Conservation (phyloP, 64 coral and sea anemone genomes). For the Montipora cactus region DNA sequence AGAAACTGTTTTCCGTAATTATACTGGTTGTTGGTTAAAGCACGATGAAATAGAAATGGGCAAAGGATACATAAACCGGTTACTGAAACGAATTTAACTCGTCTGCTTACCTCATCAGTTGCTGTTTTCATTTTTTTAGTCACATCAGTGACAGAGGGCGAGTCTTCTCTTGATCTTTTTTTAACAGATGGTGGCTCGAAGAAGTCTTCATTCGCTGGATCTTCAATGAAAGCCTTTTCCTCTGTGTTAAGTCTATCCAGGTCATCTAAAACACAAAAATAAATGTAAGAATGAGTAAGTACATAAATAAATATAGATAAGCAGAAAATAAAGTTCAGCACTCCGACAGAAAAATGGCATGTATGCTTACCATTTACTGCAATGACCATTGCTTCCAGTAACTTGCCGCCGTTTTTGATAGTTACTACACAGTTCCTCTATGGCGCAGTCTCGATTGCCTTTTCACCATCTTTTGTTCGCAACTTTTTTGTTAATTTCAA, state of each 20-base stretch:
- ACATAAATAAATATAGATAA: not conserved
- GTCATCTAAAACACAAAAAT: not conserved
- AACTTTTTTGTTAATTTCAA: conserved; percentile 31
- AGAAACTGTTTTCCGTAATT: too few species aligned
- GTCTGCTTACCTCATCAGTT: too few species aligned
- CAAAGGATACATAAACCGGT: too few species aligned
- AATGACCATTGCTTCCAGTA: conserved; percentile 50
- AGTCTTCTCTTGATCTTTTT: too few species aligned
- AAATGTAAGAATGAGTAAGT: not conserved
- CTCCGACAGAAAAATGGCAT: not conserved
- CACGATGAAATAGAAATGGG: too few species aligned
- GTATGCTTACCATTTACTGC: conserved; percentile 36
- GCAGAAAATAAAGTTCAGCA: not conserved
- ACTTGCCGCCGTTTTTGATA: conserved; percentile 28
- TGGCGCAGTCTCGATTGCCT: conserved; percentile 26
- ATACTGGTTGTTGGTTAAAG: too few species aligned
- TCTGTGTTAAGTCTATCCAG: not conserved
- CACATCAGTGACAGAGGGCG: too few species aligned
- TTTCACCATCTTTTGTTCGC: conserved; percentile 17
- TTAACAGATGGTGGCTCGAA: not conserved
- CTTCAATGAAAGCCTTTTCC: conserved; percentile 20
- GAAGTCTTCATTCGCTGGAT: not conserved
- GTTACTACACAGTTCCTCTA: not conserved
- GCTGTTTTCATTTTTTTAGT: too few species aligned
- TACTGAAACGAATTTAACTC: too few species aligned